Evolutionary conservation across 92 coral and sea anemone species (phyloP).

Genomic region (Siderastrea siderea): DNA sequence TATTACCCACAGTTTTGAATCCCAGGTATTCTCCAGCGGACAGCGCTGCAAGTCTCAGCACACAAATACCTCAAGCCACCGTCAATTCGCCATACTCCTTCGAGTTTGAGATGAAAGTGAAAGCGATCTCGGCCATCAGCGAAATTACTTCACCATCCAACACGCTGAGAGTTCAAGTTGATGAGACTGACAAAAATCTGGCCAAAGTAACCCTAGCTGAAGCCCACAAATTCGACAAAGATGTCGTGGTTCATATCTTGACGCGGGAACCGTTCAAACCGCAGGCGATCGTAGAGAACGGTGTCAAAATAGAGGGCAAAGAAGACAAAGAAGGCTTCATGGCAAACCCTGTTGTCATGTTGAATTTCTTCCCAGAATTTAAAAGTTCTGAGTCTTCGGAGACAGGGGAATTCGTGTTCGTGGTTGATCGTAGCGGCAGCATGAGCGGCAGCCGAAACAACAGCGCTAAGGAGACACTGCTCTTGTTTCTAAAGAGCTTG

Average conservation of each 20-base stretch:
- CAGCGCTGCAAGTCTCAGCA: conserved; percentile 56
- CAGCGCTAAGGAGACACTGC: conserved; percentile 84
- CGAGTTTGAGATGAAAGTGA: conserved; percentile 80
- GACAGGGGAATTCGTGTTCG: conserved; percentile 88
- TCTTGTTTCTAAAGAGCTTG: conserved; percentile 87
- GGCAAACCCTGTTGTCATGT: conserved; percentile 82
- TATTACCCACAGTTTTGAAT: conserved; percentile 86
- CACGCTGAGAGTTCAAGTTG: conserved; percentile 57
- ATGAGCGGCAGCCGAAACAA: conserved; percentile 73
- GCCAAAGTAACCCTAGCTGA: conserved; percentile 71
- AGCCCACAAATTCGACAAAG: conserved; percentile 64
- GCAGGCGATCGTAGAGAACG: conserved; percentile 77
- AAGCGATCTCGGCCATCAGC: conserved; percentile 72
- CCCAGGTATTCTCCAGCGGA: conserved; percentile 87
- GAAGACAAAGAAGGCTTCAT: conserved; percentile 72
- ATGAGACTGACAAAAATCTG: conserved; percentile 39
- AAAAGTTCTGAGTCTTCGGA: conserved; percentile 66
- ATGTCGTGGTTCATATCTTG: conserved; percentile 69
- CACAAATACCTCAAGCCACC: conserved; percentile 57
- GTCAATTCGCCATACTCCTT: conserved; percentile 78
- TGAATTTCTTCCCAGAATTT: conserved; percentile 87
- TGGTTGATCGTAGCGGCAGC: conserved; percentile 95
- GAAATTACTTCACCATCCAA: conserved; percentile 85
- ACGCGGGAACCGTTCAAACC: conserved; percentile 73
- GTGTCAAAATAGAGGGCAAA: conserved; percentile 53